Conservation (phyloP, 2,113 vertebrate genomes). For the Bambusicola thoracicus region DNA sequence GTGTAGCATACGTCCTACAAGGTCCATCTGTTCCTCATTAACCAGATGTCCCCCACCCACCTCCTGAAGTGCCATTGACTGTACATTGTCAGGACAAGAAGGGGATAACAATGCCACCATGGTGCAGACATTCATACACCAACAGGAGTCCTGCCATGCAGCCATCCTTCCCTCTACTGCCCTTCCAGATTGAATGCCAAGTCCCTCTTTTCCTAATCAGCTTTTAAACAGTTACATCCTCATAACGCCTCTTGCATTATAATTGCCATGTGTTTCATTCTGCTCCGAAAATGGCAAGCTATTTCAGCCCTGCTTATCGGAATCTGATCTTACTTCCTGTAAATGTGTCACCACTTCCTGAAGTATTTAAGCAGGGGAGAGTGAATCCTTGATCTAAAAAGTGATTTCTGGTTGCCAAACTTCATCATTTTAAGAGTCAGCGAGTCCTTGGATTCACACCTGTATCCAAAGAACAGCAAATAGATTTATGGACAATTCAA, state of each 20-base stretch:
- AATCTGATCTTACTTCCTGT: conserved; percentile 41
- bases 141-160: conserved; percentile 63
- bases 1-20: conserved; percentile 27
- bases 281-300: conserved; percentile 37
- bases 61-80: conserved; percentile 72
- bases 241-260: conserved; percentile 41
- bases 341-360: conserved; percentile 46
- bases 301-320: conserved; percentile 24
- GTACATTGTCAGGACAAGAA: conserved; percentile 59
- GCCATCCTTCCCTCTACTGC: conserved; percentile 51
- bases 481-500: conserved; percentile 63
- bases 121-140: conserved; percentile 55
- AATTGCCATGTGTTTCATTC: conserved; percentile 63
- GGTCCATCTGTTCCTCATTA: conserved; percentile 75
- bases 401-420: conserved; percentile 47
- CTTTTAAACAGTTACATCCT: conserved; percentile 66
- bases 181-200: conserved; percentile 53
- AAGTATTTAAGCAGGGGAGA: conserved; percentile 19
- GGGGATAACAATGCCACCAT: conserved; percentile 64
- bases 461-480: conserved; percentile 43
- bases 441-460: conserved; percentile 57
- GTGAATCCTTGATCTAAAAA: conserved; percentile 27
- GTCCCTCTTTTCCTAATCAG: conserved; percentile 57
- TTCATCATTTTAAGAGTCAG: conserved; percentile 53
- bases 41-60: conserved; percentile 73